Conservation (phyloP, 2,888 invertebrate species). For the Metellina segmentata region DNA sequence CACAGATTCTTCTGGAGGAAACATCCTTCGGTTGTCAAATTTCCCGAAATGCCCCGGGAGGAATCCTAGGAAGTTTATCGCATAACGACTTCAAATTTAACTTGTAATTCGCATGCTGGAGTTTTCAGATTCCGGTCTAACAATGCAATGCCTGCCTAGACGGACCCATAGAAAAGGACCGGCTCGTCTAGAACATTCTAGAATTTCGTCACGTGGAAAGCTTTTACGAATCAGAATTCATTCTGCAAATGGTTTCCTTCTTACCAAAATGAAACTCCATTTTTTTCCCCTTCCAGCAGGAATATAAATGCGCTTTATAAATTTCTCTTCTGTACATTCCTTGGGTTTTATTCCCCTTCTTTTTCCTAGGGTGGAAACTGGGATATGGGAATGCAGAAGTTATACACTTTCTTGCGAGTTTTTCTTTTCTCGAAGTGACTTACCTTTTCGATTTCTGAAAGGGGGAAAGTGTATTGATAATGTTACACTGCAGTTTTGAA, state of each 20-base stretch:
- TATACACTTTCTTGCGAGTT: background rate
- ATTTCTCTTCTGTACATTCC: background rate
- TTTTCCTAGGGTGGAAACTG: background rate
- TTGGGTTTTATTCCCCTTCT: background rate
- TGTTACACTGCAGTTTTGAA: background rate
- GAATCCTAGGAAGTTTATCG: background rate
- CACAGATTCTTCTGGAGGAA: background rate
- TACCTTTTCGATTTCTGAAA: background rate
- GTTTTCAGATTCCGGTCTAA: conserved; percentile 6
- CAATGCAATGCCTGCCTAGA: background rate
- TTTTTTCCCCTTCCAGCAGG: conserved; percentile 15
- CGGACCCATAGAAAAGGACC: background rate
- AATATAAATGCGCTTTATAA: conserved; percentile 28
- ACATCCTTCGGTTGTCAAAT: background rate
- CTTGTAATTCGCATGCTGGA: conserved; percentile 16
- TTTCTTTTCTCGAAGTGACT: background rate
- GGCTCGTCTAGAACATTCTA: conserved; percentile 1
- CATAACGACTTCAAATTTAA: background rate
- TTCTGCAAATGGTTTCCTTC: conserved; percentile 21
- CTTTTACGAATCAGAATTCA: conserved; percentile 38
- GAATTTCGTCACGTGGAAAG: conserved; percentile 34
- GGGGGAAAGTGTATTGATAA: background rate
- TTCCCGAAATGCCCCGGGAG: background rate
- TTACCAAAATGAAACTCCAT: conserved; percentile 28
- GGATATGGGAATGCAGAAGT: background rate